Evolutionary conservation across 2,797 vertebrate genomes (phyloP).

Genomic region (Epinephelus coioides): DNA sequence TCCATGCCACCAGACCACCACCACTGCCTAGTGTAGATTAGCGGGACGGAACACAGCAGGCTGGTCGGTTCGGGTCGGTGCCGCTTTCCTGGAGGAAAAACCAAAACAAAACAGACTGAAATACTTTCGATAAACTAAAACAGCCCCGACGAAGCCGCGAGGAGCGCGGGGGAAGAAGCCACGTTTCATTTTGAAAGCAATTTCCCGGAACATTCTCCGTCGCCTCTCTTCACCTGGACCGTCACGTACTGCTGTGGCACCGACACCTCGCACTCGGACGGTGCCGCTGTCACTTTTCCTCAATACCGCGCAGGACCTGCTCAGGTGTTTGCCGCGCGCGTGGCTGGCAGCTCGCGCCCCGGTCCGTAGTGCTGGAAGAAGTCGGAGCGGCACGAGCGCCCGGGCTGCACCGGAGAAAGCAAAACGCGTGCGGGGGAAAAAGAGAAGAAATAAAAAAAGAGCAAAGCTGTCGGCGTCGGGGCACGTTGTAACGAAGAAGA

Average conservation of each 20-base stretch:
- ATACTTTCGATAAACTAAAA: constrained; percentile 69
- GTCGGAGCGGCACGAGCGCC: constrained; percentile 43
- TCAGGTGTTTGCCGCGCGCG: constrained; percentile 70
- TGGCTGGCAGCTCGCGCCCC: constrained; percentile 61
- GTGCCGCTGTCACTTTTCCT: constrained; percentile 58
- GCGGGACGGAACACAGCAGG: constrained; percentile 86
- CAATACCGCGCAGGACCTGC: constrained; percentile 49
- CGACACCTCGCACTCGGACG: constrained; percentile 38
- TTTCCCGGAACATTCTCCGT: constrained; percentile 24
- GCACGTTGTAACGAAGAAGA: constrained; percentile 13
- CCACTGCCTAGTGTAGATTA: constrained; percentile 82
- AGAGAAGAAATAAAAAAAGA: constrained; percentile 21
- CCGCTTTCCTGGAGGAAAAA: constrained; percentile 52
- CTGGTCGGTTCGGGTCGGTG: constrained; percentile 79
- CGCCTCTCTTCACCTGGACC: constrained; percentile 58
- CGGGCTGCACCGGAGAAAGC: constrained; percentile 26
- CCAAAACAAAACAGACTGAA: constrained; percentile 55
- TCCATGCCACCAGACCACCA: constrained; percentile 77
- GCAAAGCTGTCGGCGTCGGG: constrained; percentile 23
- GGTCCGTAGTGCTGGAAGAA: constrained; percentile 42
- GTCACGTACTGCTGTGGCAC: constrained; percentile 43
- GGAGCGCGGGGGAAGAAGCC: constrained; percentile 42
- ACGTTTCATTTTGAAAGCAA: constrained; percentile 32
- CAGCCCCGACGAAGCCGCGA: constrained; percentile 33
- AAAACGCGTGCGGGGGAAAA: constrained; percentile 23